Base-by-base conservation (phyloP, 1,140 invertebrate species). In the Marisa cornuarietis region DNA sequence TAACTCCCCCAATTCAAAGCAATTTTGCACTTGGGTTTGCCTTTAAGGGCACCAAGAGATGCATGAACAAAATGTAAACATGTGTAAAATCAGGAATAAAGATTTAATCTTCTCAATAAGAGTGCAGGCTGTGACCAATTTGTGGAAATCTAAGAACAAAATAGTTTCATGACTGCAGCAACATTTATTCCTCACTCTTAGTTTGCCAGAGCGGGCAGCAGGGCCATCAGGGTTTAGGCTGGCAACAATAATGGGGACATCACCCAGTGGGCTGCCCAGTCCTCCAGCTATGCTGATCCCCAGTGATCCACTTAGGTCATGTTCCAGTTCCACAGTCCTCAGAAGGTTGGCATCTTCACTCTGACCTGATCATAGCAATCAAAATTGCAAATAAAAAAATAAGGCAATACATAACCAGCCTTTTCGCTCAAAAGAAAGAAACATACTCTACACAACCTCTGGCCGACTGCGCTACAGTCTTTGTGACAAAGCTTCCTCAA, bases 211-310 rank as follows among this genome's bases (percentile, higher is more conserved):
- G 51, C 81, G 85, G 24, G 86, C 86, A 52, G 88, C 89, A 20
- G 88, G 88, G 13, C 88, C 88, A 51, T 79, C 81, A 20, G 88
- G 85, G 66, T 85, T 85, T 31, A 90, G 74, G 65, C 86, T 88
- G 61, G 90, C 89, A 14, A 91, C 87, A 72, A 90, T 87, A 61
- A 91, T 84, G 16, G 89, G 88, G 22, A 83, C 85, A 77, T 91
- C 88, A 13, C 90, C 90, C 8, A 91, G 78, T n/a, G 88, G 85
- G 75, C 86, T 88, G n/a, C 87, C 88, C 22, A 89, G 78, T 1
- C 90, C 90, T 10, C 90, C 90, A 16, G 90, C 88, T 52, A 91
- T 87, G 75, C 90, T 91, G 68, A 91, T 81, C 18, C 90, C 90
- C 24, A 91, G 83, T 0, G 90, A 88, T 26, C 90, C 90, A 31